phyloP scores from a whole-genome alignment of 2,888 invertebrate genomes.

The Nemoura dubitans region DNA sequence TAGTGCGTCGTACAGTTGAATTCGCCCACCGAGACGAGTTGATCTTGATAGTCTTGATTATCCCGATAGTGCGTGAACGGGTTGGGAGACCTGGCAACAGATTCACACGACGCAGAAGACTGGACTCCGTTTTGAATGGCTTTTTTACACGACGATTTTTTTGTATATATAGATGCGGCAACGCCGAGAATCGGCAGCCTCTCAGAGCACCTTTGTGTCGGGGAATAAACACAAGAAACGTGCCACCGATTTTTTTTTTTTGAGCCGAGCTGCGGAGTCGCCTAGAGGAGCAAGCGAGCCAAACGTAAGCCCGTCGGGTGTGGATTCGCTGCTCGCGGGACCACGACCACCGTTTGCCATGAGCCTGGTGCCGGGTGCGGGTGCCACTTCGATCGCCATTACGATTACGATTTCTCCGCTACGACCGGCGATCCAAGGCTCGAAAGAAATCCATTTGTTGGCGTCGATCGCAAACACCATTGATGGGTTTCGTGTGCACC shows the following conservation, averaged over 20 bases:
- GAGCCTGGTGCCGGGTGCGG: no score
- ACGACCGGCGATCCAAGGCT: no score
- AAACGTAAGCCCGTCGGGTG: no score
- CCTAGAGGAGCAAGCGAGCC: slow-evolving; percentile 9
- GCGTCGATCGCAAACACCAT: no score
- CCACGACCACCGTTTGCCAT: no score
- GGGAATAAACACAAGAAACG: slow-evolving; percentile 46
- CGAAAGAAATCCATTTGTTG: no score
- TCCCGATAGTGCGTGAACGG: neutral
- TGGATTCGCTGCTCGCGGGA: no score
- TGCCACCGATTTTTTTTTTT: slow-evolving; percentile 45
- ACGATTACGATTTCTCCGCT: no score
- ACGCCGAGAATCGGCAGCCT: slow-evolving; percentile 44
- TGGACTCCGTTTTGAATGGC: neutral
- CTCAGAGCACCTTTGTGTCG: slow-evolving; percentile 45
- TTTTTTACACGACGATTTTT: slow-evolving; percentile 1
- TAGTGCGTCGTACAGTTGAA: neutral
- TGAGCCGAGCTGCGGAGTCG: slow-evolving; percentile 3
- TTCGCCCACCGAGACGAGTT: neutral
- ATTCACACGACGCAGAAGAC: neutral
- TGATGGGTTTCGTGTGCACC: no score
- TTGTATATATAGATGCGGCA: slow-evolving; percentile 31
- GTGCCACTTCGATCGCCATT: neutral
- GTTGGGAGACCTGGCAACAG: neutral
- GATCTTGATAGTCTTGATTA: no score